Evolutionary conservation across 2,888 invertebrate species (phyloP), one percentile per base, ranked within the genome.

Genomic region (Linnaemya tessellans): DNA sequence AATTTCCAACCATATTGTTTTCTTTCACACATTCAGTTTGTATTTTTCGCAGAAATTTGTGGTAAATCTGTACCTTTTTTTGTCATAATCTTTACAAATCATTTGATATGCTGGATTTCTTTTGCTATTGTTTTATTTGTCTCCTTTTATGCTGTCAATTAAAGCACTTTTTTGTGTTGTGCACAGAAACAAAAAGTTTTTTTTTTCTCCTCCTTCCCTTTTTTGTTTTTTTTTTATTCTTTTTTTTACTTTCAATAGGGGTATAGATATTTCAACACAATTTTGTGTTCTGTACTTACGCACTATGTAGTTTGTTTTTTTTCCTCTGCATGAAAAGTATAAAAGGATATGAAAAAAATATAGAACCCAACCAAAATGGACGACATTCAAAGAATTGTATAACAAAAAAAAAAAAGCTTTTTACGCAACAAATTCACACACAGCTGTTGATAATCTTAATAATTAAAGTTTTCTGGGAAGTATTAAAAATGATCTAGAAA

Each of bases 141-240:
- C n/a, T 43, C 25, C 64, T 79, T 56, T 80, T 75, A 25, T 78
- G 41, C 67, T 84, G 73, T 78, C 80, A 83, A 67, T 78, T 86
- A 80, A 73, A 84, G n/a, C 62, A 30, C 30, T 22, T 70, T 78
- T 60, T 64, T 30, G 30, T 5, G 30, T 20, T 65, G 43, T 46
- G 35, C 46, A 43, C 25, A 20, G 54, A 49, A 41, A 64, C 11
- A 67, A 60, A 46, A 74, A 22, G 5, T 5, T 30, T 30, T 30
- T 30, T 30, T 2, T 5, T 30, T 30, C 5, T 30, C 2, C 5
- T 30, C 30, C 30, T 30, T 30, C 30, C 30, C 13, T 41, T 41
- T 41, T 41, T 38, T 38, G 38, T 9, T 1, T 38, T 54, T n/a
- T n/a, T n/a, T n/a, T n/a, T n/a, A n/a, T n/a, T n/a, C 18, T 38